Evolutionary conservation across 2,797 vertebrate genomes (phyloP).

Genomic region (Ptychadena robeensis): DNA sequence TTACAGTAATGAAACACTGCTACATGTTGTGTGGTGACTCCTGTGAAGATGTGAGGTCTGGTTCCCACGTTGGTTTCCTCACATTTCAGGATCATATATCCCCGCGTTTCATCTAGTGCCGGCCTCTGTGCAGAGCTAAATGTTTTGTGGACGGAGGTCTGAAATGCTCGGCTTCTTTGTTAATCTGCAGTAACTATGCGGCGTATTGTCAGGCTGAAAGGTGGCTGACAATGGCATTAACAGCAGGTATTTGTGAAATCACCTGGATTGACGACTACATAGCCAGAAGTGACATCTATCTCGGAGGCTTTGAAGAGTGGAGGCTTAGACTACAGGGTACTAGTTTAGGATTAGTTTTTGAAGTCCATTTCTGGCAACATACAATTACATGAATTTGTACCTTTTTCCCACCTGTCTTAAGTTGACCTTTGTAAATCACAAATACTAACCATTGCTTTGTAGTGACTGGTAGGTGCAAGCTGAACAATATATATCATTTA

Average conservation of each 20-base stretch:
- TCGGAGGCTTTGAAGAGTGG: conserved; percentile 49
- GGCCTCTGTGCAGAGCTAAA: conserved; percentile 32
- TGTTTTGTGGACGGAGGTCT: conserved; percentile 18
- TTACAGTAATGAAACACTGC: neutral
- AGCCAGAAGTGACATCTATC: conserved; percentile 51
- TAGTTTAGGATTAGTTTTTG: conserved; percentile 55
- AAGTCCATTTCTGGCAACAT: conserved; percentile 44
- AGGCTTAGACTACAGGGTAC: conserved; percentile 9
- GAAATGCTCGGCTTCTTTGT: conserved; percentile 38
- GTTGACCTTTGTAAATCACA: conserved; percentile 3
- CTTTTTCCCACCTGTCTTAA: conserved; percentile 44
- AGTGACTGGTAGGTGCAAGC: neutral
- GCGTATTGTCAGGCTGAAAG: conserved; percentile 42
- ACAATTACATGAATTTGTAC: conserved; percentile 36
- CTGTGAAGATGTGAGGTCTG: neutral
- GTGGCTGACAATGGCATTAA: conserved; percentile 50
- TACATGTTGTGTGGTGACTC: conserved; percentile 22
- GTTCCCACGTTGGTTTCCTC: conserved; percentile 30
- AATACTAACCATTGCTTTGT: neutral
- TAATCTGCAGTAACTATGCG: conserved; percentile 56
- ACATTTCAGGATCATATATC: conserved; percentile 53
- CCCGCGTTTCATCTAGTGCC: conserved; percentile 43
- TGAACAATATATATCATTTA: no score
- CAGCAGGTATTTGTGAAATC: conserved; percentile 58
- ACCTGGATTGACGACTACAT: conserved; percentile 51